These are phyloP conservation scores for Macquaria australasica DNA, from an alignment of 2,113 vertebrate genomes.

Conservation along the genomic window DNA sequence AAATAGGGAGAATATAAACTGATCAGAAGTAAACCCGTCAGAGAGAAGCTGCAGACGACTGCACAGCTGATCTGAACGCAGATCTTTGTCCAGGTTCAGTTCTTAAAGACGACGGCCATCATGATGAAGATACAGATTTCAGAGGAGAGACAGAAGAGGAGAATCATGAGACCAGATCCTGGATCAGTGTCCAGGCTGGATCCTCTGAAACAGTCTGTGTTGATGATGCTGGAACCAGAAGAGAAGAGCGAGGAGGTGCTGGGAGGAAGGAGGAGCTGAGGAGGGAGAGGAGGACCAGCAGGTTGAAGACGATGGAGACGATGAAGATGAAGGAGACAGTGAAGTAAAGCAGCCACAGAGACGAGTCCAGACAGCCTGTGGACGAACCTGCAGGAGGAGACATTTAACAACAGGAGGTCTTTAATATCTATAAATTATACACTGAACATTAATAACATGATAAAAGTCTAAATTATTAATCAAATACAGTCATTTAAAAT, in stretches of 20 bases:
- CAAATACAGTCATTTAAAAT: no score
- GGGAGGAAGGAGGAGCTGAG: not conserved
- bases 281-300: not conserved
- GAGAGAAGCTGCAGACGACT: no score
- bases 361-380: not conserved
- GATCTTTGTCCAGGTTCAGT: no score
- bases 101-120: no score
- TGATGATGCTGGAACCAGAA: not conserved
- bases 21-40: no score
- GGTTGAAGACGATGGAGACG: conserved; percentile 6
- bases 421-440: no score
- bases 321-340: conserved; percentile 15
- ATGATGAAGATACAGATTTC: not conserved
- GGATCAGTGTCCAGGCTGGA: not conserved
- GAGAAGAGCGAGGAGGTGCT: not conserved
- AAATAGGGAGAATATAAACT: not conserved
- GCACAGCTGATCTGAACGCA: no score
- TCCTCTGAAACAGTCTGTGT: not conserved
- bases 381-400: not conserved
- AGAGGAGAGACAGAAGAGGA: conserved; percentile 68
- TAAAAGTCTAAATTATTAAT: no score
- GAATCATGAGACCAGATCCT: not conserved
- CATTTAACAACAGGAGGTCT: not conserved
- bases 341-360: not conserved
- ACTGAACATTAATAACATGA: no score